Evolutionary conservation across 2,113 vertebrate species (phyloP).

Genomic region (Notarius lentiginosus): DNA sequence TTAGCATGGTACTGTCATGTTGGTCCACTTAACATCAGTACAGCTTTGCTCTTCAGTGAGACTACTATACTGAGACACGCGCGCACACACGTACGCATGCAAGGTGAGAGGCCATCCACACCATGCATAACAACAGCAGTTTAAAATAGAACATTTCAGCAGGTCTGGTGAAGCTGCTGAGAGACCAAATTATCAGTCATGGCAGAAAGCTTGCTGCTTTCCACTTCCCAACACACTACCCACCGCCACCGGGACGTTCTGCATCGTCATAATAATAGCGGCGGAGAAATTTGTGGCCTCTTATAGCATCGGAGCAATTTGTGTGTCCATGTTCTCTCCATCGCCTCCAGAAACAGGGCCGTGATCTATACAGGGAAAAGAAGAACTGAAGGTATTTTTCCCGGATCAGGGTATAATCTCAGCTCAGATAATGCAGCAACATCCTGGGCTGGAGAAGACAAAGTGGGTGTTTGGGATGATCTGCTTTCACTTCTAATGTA

Average conservation of each 20-base stretch:
- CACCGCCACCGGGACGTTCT: neutral
- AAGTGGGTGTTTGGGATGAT: neutral
- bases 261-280: constrained; percentile 31
- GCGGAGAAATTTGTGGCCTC: neutral
- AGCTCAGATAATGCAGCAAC: neutral
- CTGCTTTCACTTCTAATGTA: constrained; percentile 23
- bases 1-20: neutral
- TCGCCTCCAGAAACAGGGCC: constrained; percentile 1
- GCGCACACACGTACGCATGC: constrained; percentile 27
- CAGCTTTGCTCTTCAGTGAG: constrained; percentile 30
- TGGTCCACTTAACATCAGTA: constrained; percentile 26
- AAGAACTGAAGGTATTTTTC: neutral
- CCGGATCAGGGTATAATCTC: neutral
- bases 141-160: constrained; percentile 47
- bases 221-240: neutral
- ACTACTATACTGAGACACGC: constrained; percentile 14
- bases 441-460: neutral
- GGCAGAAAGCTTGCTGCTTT: constrained; percentile 25
- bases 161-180: constrained; percentile 33
- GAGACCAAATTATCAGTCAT: constrained; percentile 45
- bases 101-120: constrained; percentile 36
- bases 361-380: neutral
- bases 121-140: constrained; percentile 35
- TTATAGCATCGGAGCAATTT: constrained; percentile 9
- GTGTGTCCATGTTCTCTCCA: neutral